Evolutionary conservation across 2,113 vertebrate species (phyloP).

Genomic region (Pithys albifrons): DNA sequence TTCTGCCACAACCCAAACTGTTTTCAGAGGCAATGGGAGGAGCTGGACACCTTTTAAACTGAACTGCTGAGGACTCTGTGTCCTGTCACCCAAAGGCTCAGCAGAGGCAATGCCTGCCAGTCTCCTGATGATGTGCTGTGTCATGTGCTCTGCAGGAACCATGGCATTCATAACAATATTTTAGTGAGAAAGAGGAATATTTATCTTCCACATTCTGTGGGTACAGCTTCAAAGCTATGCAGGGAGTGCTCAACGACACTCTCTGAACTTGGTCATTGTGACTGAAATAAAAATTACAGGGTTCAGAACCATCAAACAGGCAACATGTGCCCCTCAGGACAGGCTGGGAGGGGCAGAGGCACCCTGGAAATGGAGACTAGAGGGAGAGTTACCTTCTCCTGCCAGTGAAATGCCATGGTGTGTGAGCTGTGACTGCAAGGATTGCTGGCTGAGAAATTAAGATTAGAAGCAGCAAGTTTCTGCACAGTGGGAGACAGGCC

Average conservation of each 20-base stretch:
- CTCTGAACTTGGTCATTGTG: background rate
- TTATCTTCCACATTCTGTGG: background rate
- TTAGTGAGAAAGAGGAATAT: background rate
- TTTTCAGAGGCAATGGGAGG: background rate
- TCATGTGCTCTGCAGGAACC: background rate
- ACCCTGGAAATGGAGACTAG: background rate
- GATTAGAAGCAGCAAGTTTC: background rate
- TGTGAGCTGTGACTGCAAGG: background rate
- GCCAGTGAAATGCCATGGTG: background rate
- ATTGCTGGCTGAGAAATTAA: background rate
- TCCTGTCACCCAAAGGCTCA: background rate
- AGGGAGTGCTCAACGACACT: accelerated
- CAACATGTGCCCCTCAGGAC: accelerated
- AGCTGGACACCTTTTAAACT: background rate
- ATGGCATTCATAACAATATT: background rate
- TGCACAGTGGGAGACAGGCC: background rate
- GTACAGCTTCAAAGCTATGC: background rate
- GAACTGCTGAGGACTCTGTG: background rate
- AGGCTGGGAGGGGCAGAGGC: background rate
- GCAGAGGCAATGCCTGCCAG: background rate
- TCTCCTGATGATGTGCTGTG: background rate
- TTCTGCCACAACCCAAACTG: background rate
- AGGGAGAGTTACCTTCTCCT: background rate
- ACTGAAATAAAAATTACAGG: background rate
- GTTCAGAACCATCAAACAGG: background rate